Conservation (phyloP, 2,113 vertebrate genomes). For the Cynoglossus semilaevis region DNA sequence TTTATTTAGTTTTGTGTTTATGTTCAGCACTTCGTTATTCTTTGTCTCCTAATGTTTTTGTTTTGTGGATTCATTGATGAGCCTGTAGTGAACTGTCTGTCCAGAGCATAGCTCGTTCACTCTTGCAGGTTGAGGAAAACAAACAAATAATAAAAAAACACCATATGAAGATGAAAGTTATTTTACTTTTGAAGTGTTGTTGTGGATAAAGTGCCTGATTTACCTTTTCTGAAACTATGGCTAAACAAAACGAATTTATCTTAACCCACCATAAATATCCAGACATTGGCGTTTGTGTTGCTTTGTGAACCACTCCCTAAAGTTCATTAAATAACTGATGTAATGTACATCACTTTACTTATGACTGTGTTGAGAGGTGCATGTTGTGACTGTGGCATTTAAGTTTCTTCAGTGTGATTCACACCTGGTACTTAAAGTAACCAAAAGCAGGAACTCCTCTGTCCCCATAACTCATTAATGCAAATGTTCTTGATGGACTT, state of each 20-base stretch:
- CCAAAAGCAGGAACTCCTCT: neutral
- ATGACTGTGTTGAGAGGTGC: no score
- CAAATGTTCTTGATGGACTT: neutral
- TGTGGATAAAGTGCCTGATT: no score
- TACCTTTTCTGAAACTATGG: no score
- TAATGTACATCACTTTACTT: no score
- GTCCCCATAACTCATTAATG: neutral
- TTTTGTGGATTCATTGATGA: slow-evolving; percentile 6
- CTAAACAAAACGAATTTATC: no score
- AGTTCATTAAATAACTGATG: no score
- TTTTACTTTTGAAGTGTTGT: no score
- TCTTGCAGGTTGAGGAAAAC: neutral
- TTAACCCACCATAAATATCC: no score
- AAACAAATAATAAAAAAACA: no score
- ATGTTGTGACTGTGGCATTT: neutral
- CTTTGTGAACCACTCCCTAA: no score
- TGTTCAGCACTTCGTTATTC: slow-evolving; percentile 11
- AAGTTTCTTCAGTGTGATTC: neutral
- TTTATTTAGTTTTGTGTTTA: slow-evolving; percentile 29
- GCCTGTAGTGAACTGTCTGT: neutral
- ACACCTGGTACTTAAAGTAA: neutral
- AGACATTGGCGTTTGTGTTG: no score
- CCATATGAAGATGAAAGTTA: no score
- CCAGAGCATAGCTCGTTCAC: neutral
- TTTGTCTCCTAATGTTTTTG: slow-evolving; percentile 1